Percentiles rank a stretch among this genome's conserved stretches.
Conservation (phyloP, 1,140 invertebrate genomes). For the Euglossa dilemma region DNA sequence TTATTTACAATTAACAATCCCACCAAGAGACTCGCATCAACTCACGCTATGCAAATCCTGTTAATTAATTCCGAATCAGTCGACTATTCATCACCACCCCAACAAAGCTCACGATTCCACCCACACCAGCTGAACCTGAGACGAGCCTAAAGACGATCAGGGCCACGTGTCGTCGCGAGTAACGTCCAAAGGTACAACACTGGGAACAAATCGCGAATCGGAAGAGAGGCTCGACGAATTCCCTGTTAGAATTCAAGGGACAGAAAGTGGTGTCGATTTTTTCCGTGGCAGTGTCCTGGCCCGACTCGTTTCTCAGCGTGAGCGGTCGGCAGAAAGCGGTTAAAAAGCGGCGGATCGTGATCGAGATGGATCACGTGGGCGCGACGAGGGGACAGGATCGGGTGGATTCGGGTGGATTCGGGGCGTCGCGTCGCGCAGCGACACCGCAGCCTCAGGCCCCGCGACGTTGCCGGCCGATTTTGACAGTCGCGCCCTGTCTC, state of each 20-base stretch:
- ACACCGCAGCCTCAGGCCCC: slow-evolving; percentile 34
- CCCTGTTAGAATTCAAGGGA: background rate
- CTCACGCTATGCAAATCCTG: no score
- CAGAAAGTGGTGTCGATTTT: background rate
- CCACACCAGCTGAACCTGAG: no score
- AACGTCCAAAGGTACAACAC: no score
- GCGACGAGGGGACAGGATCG: background rate
- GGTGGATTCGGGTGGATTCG: background rate
- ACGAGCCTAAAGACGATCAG: no score
- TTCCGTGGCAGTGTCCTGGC: background rate
- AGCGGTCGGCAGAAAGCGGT: background rate
- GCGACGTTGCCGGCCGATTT: slow-evolving; percentile 48
- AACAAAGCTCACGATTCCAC: no score
- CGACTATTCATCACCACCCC: no score
- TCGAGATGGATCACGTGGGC: slow-evolving; percentile 12
- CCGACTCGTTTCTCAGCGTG: background rate
- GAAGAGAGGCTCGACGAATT: background rate
- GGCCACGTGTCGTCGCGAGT: no score
- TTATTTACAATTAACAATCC: no score
- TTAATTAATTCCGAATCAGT: no score
- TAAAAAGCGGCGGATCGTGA: background rate
- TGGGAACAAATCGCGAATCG: background rate
- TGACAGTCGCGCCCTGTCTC: slow-evolving; percentile 53
- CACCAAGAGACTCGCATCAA: no score
- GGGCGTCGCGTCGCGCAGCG: slow-evolving; percentile 15